phyloP scores from a whole-genome alignment of 2,888 invertebrate genomes.

The Argyresthia goedartella region DNA sequence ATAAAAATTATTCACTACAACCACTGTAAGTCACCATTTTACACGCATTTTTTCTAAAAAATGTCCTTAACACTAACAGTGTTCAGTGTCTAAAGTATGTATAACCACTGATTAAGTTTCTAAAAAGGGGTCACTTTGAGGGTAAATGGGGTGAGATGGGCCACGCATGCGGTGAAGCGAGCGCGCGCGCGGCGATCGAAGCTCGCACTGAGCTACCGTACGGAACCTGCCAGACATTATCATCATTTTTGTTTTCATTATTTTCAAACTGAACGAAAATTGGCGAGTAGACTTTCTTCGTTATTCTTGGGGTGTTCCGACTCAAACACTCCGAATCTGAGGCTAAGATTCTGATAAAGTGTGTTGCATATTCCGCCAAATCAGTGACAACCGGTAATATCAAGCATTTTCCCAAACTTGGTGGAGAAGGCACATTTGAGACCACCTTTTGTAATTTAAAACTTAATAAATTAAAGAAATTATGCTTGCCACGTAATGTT shows the following conservation, averaged over 20 bases:
- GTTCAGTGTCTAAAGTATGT: background rate
- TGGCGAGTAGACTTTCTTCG: slow-evolving; percentile 40
- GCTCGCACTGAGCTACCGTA: slow-evolving; percentile 53
- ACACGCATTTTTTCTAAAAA: background rate
- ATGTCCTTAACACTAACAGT: background rate
- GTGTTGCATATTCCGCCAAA: slow-evolving; percentile 30
- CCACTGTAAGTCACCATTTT: background rate
- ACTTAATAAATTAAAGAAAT: too few relatives aligned
- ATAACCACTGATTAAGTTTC: background rate
- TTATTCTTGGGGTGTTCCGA: slow-evolving; percentile 20
- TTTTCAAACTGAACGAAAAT: slow-evolving; percentile 54
- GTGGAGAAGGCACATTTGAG: too few relatives aligned
- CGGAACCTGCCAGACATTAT: slow-evolving; percentile 41
- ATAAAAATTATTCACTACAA: slow-evolving; percentile 1
- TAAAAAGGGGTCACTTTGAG: background rate
- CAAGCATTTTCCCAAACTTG: too few relatives aligned
- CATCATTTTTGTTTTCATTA: slow-evolving; percentile 43
- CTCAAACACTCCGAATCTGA: slow-evolving; percentile 32
- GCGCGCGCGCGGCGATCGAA: slow-evolving; percentile 53
- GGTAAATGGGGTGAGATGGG: slow-evolving; percentile 8
- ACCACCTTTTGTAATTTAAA: too few relatives aligned
- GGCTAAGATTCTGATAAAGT: too few relatives aligned
- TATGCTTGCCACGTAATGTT: too few relatives aligned
- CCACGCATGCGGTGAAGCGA: slow-evolving; percentile 31
- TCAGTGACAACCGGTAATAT: too few relatives aligned